Evolutionary conservation across 2,888 invertebrate genomes (phyloP).

Genomic region (Buathra laborator): DNA sequence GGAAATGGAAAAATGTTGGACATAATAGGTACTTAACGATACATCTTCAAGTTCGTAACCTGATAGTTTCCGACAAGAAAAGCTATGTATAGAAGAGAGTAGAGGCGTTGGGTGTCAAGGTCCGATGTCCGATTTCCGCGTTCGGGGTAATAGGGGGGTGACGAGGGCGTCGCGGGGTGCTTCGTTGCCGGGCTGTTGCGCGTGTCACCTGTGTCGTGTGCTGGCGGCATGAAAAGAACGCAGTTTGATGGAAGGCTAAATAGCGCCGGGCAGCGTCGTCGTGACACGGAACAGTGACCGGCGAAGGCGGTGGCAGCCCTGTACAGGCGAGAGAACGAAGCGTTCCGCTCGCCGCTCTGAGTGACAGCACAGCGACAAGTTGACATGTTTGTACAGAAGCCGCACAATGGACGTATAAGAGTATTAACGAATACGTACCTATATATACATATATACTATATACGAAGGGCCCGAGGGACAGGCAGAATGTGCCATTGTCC

Average conservation of each 20-base stretch:
- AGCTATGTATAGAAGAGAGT: neutral
- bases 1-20: neutral
- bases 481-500: constrained; percentile 26
- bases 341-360: constrained; percentile 73
- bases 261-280: constrained; percentile 74
- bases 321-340: constrained; percentile 49
- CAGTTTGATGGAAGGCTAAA: constrained; percentile 80
- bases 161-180: constrained; percentile 31
- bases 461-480: constrained; percentile 37
- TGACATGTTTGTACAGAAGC: constrained; percentile 82
- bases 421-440: constrained; percentile 78
- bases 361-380: constrained; percentile 81
- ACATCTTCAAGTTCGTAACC: constrained; percentile 45
- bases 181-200: constrained; percentile 23
- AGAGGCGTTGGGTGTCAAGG: constrained; percentile 46
- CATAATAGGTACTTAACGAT: constrained; percentile 18
- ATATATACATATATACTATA: constrained; percentile 34
- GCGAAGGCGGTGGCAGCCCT: constrained; percentile 50
- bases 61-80: constrained; percentile 54
- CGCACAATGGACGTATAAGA: constrained; percentile 77
- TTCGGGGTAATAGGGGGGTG: neutral
- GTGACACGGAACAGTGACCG: constrained; percentile 78
- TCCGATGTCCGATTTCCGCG: constrained; percentile 56
- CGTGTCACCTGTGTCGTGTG: constrained; percentile 49
- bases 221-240: constrained; percentile 78